Conservation (phyloP, 2,888 invertebrate species). For the Tipula vernalis region DNA sequence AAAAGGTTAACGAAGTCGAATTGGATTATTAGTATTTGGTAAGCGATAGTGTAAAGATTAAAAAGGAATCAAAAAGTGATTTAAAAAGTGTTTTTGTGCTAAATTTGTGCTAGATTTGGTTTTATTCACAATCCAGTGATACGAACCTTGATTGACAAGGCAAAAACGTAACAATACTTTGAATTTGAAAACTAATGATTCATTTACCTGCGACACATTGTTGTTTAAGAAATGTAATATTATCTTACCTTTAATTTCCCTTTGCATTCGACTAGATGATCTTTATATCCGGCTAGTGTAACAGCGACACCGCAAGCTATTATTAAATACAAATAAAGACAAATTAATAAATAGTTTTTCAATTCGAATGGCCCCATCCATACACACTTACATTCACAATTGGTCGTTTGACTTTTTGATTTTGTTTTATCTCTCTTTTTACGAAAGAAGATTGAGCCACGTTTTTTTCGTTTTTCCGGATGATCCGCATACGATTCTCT, state of each 20-base stretch:
- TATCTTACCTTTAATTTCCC: constrained; percentile 21
- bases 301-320: constrained; percentile 76
- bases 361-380: neutral
- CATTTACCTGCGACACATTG: too few species aligned
- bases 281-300: constrained; percentile 79
- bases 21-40: too few species aligned
- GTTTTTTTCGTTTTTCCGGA: constrained; percentile 73
- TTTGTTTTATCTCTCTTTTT: constrained; percentile 64
- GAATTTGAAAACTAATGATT: too few species aligned
- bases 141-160: too few species aligned
- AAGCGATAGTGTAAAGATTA: too few species aligned
- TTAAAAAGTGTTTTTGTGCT: too few species aligned
- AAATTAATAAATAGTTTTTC: neutral
- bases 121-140: too few species aligned
- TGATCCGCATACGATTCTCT: constrained; percentile 43
- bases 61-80: too few species aligned
- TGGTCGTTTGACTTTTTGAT: constrained; percentile 29
- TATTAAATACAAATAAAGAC: constrained; percentile 18
- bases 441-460: constrained; percentile 81
- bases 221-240: neutral
- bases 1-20: too few species aligned
- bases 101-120: too few species aligned
- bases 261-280: constrained; percentile 72
- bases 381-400: constrained; percentile 25
- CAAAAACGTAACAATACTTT: too few species aligned